phyloP scores from a whole-genome alignment of 2,797 vertebrate genomes.

The Coreius guichenoti region DNA sequence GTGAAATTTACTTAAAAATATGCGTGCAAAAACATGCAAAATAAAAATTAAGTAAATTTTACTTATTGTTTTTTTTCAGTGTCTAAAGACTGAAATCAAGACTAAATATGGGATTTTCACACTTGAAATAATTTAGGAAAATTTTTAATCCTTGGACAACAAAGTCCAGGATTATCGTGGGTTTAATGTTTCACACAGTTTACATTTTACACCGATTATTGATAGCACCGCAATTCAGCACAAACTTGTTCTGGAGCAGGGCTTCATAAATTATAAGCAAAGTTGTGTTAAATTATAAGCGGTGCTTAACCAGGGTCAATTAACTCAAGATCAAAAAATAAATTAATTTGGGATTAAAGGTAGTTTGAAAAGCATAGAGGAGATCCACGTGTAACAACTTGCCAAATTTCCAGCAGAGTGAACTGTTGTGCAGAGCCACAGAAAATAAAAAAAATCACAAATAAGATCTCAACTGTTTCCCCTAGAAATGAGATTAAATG shows the following conservation, averaged over 20 bases:
- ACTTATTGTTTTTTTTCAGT: no score
- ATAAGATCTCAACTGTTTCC: neutral
- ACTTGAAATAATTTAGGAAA: neutral
- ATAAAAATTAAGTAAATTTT: no score
- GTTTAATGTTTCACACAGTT: neutral
- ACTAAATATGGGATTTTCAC: neutral
- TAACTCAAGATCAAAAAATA: neutral
- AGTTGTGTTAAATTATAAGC: neutral
- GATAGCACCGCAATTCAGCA: neutral
- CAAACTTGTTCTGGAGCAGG: neutral
- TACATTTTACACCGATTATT: neutral
- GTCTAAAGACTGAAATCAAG: neutral
- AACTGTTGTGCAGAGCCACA: neutral
- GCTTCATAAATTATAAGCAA: neutral
- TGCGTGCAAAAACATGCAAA: no score
- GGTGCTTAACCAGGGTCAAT: neutral
- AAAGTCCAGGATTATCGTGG: neutral
- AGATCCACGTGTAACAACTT: neutral
- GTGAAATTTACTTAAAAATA: no score
- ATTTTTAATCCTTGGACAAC: neutral
- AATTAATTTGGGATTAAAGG: neutral
- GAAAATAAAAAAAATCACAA: neutral
- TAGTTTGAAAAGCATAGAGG: neutral
- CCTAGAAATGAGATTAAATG: neutral
- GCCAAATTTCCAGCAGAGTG: neutral